phyloP scores from a whole-genome alignment of 2,113 vertebrate species.

The Nymphicus hollandicus region DNA sequence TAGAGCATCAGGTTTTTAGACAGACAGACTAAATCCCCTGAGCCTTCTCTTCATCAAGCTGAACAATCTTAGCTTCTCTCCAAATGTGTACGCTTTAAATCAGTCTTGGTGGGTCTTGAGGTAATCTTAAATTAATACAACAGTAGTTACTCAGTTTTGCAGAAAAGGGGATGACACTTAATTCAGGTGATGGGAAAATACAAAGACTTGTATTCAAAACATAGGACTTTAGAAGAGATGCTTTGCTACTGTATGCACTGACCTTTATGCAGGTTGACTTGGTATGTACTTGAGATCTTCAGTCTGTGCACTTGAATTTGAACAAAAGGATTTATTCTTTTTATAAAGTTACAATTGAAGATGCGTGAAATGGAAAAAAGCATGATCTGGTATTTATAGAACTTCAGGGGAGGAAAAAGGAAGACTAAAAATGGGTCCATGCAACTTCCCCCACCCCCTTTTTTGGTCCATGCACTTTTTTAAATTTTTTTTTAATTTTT shows the following conservation, averaged over 20 bases:
- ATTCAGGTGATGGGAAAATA: background rate
- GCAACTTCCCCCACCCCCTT: accelerated
- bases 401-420: background rate
- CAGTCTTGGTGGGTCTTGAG: background rate
- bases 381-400: background rate
- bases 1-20: background rate
- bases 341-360: background rate
- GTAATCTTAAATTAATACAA: background rate
- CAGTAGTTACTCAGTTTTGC: background rate
- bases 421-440: background rate
- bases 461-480: background rate
- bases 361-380: background rate
- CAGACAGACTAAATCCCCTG: background rate
- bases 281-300: background rate
- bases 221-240: background rate
- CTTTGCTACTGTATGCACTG: background rate
- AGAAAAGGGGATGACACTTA: background rate
- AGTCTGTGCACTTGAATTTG: background rate
- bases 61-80: background rate
- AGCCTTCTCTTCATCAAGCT: background rate
- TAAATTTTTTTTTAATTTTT: background rate
- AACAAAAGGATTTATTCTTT: background rate
- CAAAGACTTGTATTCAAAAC: background rate
- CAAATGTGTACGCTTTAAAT: background rate
- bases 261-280: background rate